These are phyloP conservation scores for Zaprionus tsacasi DNA, from an alignment of 1,140 invertebrate genomes.

Conservation along the genomic window DNA sequence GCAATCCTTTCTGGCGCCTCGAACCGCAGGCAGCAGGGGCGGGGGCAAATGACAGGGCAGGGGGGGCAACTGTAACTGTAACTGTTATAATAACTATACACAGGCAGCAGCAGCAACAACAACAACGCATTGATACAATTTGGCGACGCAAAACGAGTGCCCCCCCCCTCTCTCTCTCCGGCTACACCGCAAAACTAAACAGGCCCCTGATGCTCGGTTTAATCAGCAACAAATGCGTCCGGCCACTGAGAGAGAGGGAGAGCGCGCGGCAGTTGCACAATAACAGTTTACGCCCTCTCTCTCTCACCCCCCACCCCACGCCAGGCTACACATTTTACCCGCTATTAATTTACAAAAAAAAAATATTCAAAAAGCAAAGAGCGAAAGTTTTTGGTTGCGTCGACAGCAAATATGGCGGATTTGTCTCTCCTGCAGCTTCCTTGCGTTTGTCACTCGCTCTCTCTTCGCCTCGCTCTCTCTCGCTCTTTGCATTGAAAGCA, in stretches of 20 bases:
- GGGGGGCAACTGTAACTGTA: conserved; percentile 9
- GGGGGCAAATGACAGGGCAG: conserved; percentile 8
- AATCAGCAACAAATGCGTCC: conserved; percentile 77
- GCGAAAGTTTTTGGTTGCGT: conserved; percentile 46
- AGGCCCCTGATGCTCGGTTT: conserved; percentile 60
- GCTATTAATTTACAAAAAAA: conserved; percentile 71
- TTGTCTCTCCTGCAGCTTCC: neutral
- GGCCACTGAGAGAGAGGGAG: conserved; percentile 30
- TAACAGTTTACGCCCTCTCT: conserved; percentile 4
- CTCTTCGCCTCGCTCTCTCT: neutral
- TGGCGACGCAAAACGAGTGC: conserved; percentile 27
- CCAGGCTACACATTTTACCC: conserved; percentile 64
- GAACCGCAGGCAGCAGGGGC: conserved; percentile 31
- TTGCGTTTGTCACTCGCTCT: neutral
- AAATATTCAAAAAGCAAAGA: conserved; percentile 57
- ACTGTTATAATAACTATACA: conserved; percentile 33
- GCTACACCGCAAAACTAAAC: conserved; percentile 60
- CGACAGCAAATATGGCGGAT: conserved; percentile 49
- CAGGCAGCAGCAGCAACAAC: conserved; percentile 15
- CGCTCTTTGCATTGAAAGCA: conserved; percentile 42
- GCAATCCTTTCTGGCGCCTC: conserved; percentile 47
- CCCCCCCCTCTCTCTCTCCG: neutral
- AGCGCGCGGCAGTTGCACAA: neutral
- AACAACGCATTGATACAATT: conserved; percentile 25
- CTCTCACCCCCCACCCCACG: neutral